Evolutionary conservation across 37 sponge, comb jelly and placozoan species (phyloP).

Genomic region (Corticium candelabrum): DNA sequence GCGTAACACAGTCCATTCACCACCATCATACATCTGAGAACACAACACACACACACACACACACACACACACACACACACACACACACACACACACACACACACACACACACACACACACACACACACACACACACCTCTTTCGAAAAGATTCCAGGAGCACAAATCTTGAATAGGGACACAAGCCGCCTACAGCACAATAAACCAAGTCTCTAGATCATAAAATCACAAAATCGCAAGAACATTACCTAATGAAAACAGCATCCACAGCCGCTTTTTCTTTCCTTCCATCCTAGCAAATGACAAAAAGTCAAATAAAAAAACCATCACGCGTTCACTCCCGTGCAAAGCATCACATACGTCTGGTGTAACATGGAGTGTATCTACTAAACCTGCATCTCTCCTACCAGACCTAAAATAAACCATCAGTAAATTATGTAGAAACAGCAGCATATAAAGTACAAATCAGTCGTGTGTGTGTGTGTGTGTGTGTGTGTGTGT

Average conservation of each 20-base stretch:
- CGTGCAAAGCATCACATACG: no score
- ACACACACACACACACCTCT: neutral
- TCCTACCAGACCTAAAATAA: no score
- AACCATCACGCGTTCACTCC: no score
- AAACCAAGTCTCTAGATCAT: neutral
- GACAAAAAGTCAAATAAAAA: no score
- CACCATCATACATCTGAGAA: no score
- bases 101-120: neutral
- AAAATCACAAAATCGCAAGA: neutral
- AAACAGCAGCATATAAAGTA: no score
- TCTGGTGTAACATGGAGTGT: no score
- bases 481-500: no score
- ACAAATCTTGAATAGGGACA: neutral
- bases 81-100: neutral
- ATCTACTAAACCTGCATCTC: no score
- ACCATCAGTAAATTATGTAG: no score
- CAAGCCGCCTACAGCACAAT: neutral
- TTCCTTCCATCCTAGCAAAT: slow-evolving; percentile 12
- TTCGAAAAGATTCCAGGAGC: neutral
- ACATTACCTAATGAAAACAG: slow-evolving; percentile 45
- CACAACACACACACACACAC: neutral
- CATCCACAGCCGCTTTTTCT: slow-evolving; percentile 64
- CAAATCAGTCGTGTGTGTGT: no score
- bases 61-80: neutral
- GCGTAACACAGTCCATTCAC: no score